phyloP scores from a whole-genome alignment of 2,113 vertebrate genomes.

The Nymphicus hollandicus region DNA sequence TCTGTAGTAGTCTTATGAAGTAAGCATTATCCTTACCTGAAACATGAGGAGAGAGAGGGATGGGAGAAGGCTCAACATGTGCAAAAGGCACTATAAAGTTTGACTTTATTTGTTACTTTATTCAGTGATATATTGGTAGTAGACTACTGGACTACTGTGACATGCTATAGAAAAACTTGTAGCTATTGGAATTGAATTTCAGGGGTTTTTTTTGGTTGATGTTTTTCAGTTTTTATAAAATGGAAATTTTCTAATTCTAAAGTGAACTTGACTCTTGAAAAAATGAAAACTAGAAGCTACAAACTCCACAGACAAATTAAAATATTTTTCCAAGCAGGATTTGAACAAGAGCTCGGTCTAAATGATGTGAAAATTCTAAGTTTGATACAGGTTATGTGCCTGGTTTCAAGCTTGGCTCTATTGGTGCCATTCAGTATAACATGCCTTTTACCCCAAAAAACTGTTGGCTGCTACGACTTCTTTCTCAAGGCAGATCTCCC shows the following conservation, averaged over 20 bases:
- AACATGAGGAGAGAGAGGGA: background rate
- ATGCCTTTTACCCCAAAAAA: background rate
- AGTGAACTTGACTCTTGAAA: background rate
- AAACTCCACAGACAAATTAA: background rate
- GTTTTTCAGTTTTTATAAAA: background rate
- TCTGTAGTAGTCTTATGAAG: background rate
- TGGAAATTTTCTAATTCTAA: background rate
- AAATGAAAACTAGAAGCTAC: background rate
- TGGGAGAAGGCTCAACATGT: background rate
- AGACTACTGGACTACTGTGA: background rate
- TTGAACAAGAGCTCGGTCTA: background rate
- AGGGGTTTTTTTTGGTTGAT: background rate
- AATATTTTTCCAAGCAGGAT: background rate
- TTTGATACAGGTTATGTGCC: background rate
- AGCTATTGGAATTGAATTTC: background rate
- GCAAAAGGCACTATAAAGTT: background rate
- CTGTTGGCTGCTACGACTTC: background rate
- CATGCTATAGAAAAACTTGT: background rate
- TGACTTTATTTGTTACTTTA: background rate
- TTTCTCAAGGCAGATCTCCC: background rate
- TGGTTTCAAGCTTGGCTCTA: background rate
- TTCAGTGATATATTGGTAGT: fast-evolving
- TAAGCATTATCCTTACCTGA: background rate
- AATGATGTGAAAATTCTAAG: background rate
- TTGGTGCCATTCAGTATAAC: background rate